phyloP scores from a whole-genome alignment of 2,113 vertebrate genomes.

The Aphyosemion australe region DNA sequence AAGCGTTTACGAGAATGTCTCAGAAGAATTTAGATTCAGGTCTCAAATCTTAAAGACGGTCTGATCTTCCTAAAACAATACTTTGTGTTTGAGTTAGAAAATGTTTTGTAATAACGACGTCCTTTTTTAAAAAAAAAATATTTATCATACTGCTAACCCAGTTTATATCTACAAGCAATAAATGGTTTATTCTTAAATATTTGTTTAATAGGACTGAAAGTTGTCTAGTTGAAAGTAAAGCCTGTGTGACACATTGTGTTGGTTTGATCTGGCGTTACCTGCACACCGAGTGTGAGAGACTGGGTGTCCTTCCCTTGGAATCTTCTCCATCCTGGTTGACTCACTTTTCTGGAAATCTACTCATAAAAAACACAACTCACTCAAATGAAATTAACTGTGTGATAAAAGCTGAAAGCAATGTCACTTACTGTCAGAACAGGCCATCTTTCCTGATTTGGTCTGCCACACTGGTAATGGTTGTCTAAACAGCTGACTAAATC shows the following conservation, averaged over 20 bases:
- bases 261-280: constrained; percentile 46
- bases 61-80: background rate
- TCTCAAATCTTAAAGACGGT: background rate
- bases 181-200: background rate
- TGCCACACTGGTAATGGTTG: constrained; percentile 9
- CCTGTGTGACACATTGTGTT: background rate
- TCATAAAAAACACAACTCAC: constrained; percentile 38
- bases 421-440: constrained; percentile 41
- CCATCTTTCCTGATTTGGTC: constrained; percentile 4
- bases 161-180: background rate
- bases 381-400: background rate
- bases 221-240: background rate
- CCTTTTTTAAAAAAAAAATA: no score
- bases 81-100: no score
- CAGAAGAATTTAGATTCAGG: background rate
- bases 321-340: constrained; percentile 21
- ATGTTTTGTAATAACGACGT: no score
- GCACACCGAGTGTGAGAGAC: constrained; percentile 51
- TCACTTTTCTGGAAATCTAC: constrained; percentile 50
- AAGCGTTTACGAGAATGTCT: background rate
- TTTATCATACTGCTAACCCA: no score
- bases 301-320: constrained; percentile 12
- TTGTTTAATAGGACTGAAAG: background rate
- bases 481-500: constrained; percentile 38
- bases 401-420: background rate